Percentiles rank a stretch among this genome's conserved stretches.
Evolutionary conservation across 2,888 invertebrate genomes (phyloP).

Genomic region (Isoperla grammatica): DNA sequence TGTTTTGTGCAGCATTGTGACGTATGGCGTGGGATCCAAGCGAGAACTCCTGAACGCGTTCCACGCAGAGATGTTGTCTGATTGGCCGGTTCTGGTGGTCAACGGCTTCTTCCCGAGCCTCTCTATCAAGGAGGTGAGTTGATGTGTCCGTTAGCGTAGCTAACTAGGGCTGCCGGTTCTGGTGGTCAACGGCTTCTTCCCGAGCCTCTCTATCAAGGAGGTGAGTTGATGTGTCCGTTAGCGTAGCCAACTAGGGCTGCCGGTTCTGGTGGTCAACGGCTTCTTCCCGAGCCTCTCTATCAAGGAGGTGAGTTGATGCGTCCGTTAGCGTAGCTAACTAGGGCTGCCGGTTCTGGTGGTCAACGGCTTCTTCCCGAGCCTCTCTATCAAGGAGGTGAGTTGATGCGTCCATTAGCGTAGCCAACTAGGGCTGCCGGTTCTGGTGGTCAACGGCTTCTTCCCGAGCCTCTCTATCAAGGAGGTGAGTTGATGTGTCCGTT

Average conservation of each 20-base stretch:
- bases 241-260: too few species aligned
- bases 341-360: too few species aligned
- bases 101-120: conserved; percentile 93
- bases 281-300: conserved; percentile 86
- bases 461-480: conserved; percentile 84
- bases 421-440: too few species aligned
- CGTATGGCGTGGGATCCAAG: conserved; percentile 92
- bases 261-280: conserved; percentile 81
- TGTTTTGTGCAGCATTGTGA: conserved; percentile 62
- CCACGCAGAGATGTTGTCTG: conserved; percentile 52
- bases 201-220: conserved; percentile 79
- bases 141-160: too few species aligned
- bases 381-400: too few species aligned
- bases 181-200: conserved; percentile 88
- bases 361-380: too few species aligned
- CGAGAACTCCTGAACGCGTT: conserved; percentile 69
- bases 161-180: too few species aligned
- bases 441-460: conserved; percentile 89
- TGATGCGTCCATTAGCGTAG: too few species aligned
- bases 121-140: conserved; percentile 65
- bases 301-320: conserved; percentile 64
- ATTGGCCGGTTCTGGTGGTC: conserved; percentile 69
- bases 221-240: too few species aligned
- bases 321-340: too few species aligned
- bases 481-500: too few species aligned